phyloP scores from a whole-genome alignment of 2,888 invertebrate genomes.

The Steinernema hermaphroditum region DNA sequence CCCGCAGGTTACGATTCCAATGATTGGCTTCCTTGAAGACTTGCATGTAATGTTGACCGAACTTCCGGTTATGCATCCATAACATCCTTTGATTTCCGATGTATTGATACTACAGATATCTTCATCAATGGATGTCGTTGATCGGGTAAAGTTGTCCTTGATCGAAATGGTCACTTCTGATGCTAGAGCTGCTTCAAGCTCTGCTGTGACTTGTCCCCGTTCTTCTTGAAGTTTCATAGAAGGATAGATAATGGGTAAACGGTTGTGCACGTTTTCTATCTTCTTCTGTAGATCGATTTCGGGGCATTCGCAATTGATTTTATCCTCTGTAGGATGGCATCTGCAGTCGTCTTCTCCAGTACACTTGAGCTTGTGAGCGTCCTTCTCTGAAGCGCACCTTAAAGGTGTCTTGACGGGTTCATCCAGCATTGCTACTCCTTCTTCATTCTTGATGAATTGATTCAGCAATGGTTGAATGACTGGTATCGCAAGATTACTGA shows the following conservation, averaged over 20 bases:
- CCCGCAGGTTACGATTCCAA: background rate
- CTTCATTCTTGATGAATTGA: background rate
- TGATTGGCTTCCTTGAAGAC: background rate
- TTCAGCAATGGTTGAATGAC: background rate
- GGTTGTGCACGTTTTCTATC: background rate
- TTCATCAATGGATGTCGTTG: background rate
- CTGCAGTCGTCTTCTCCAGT: background rate
- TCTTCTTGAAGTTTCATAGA: background rate
- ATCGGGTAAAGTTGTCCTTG: background rate
- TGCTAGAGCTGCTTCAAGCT: background rate
- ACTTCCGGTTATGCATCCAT: background rate
- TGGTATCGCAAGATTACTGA: background rate
- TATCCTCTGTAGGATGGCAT: too few species aligned
- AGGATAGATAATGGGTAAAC: background rate
- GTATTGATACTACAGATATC: background rate
- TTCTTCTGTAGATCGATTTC: background rate
- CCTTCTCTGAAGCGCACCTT: background rate
- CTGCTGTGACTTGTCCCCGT: background rate
- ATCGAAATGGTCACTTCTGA: background rate
- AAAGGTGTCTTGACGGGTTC: background rate
- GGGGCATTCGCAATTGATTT: background rate
- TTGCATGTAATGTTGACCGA: background rate
- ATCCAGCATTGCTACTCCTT: background rate
- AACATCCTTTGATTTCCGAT: background rate
- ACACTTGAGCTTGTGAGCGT: background rate